Evolutionary conservation across 2,113 vertebrate species (phyloP).

Genomic region (Melanotaenia duboulayi): DNA sequence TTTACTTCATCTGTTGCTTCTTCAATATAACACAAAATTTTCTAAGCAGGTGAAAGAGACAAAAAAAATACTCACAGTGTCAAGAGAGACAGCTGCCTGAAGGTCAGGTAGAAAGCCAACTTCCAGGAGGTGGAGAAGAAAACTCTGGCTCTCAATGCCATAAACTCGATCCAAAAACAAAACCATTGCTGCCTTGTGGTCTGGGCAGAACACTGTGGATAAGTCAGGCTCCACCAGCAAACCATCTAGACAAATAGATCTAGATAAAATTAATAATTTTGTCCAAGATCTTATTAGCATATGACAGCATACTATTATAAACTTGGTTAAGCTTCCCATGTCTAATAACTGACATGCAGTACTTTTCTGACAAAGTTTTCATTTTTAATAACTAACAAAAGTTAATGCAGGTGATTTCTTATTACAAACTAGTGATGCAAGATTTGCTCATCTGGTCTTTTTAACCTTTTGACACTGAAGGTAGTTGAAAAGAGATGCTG

Average conservation of each 20-base stretch:
- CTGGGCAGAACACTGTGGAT: conserved; percentile 94
- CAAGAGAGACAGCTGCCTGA: conserved; percentile 91
- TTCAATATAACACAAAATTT: neutral
- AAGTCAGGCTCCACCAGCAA: conserved; percentile 91
- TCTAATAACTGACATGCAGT: too few relatives aligned
- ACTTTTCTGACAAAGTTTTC: neutral
- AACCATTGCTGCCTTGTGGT: conserved; percentile 98
- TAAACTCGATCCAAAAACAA: conserved; percentile 97
- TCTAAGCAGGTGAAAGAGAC: neutral
- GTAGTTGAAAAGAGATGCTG: conserved; percentile 91
- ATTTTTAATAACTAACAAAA: conserved; percentile 9
- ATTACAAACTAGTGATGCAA: neutral
- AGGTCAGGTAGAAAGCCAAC: conserved; percentile 96
- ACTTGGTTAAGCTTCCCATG: neutral
- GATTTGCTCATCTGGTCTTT: neutral
- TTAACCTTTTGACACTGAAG: conserved; percentile 89
- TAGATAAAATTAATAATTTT: neutral
- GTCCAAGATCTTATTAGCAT: neutral
- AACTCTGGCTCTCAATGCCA: conserved; percentile 89
- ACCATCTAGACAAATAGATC: conserved; percentile 84
- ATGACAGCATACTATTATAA: neutral
- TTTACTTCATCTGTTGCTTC: neutral
- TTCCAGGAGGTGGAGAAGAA: conserved; percentile 91
- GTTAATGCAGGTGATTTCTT: neutral
- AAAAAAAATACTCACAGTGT: conserved; percentile 84